phyloP scores from a whole-genome alignment of 2,797 vertebrate species.

The Okamejei kenojei region DNA sequence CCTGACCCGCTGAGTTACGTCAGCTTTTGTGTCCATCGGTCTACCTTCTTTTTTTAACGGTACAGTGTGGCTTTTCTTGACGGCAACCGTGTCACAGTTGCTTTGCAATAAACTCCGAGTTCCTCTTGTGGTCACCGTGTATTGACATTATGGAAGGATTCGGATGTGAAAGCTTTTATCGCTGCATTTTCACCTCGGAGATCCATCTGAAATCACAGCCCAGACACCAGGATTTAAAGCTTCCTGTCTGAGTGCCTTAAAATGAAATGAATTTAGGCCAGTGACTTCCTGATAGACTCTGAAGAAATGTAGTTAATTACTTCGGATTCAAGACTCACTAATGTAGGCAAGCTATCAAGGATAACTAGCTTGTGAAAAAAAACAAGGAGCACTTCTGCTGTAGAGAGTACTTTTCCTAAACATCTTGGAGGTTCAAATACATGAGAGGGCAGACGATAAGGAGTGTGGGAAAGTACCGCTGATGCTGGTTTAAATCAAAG shows the following conservation, averaged over 20 bases:
- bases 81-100: not conserved
- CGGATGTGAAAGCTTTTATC: not conserved
- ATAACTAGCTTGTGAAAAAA: not conserved
- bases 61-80: not conserved
- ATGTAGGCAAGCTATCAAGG: not conserved
- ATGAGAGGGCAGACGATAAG: not conserved
- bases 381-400: not conserved
- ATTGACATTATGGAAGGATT: not conserved
- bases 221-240: not conserved
- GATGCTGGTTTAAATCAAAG: too few species aligned
- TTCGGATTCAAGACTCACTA: not conserved
- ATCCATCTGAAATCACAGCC: not conserved
- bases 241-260: not conserved
- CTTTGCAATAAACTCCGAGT: not conserved
- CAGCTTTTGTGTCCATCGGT: too few species aligned
- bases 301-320: not conserved
- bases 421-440: too few species aligned
- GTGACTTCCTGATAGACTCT: not conserved
- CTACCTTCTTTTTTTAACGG: not conserved
- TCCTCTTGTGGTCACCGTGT: too few species aligned
- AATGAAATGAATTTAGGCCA: not conserved
- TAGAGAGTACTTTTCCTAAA: not conserved
- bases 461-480: too few species aligned
- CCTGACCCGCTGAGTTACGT: too few species aligned
- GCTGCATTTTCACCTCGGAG: not conserved